Percentiles rank a stretch among this genome's conserved stretches.
phyloP scores from a whole-genome alignment of 2,113 vertebrate species.

The Strix aluco region DNA sequence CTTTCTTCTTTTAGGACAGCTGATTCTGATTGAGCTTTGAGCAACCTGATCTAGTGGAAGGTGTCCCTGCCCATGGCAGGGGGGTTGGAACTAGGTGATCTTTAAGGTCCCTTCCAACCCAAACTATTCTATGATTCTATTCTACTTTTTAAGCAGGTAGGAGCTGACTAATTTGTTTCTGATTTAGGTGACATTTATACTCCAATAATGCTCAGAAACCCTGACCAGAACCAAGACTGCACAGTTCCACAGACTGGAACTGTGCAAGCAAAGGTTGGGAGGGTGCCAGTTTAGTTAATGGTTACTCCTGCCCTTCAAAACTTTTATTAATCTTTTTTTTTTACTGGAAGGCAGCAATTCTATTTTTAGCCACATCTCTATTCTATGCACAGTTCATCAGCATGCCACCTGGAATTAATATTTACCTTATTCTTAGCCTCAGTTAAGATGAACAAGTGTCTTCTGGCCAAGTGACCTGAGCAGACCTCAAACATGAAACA shows the following conservation, averaged over 20 bases:
- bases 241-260: not conserved
- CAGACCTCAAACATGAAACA: not conserved
- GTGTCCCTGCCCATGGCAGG: no score
- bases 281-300: constrained; percentile 13
- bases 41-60: no score
- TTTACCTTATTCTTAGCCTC: constrained; percentile 9
- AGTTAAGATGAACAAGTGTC: not conserved
- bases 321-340: not conserved
- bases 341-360: not conserved
- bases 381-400: not conserved
- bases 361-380: not conserved
- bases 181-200: not conserved
- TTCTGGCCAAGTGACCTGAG: not conserved
- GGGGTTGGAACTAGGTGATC: no score
- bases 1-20: not conserved
- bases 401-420: constrained; percentile 9
- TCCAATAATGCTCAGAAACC: not conserved
- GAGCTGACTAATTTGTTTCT: not conserved
- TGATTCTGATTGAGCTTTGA: not conserved
- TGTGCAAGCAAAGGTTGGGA: not conserved
- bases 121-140: no score
- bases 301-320: constrained; percentile 5
- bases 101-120: no score
- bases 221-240: not conserved
- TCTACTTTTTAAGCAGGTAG: not conserved